Evolutionary conservation across 2,797 vertebrate species (phyloP), one percentile per base, ranked within the genome.

Genomic region (Liasis olivaceus): DNA sequence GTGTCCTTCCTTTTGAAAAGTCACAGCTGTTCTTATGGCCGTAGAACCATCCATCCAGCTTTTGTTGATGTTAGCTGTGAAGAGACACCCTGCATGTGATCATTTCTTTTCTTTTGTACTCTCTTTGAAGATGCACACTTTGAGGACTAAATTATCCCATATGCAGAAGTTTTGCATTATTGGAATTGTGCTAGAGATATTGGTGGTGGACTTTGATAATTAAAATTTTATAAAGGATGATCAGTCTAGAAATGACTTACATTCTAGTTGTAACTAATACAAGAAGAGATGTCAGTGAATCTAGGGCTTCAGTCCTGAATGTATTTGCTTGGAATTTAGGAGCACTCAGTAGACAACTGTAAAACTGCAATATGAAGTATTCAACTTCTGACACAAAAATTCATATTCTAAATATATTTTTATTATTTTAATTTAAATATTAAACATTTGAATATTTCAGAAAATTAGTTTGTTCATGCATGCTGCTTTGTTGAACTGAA

Each of bases 1-100:
- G 2, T 89, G 20, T 89, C 93, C 64, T 88, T 88, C 85, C 24
- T 88, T 95, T 72, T 64, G 66, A 87, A 14, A 62, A 31, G 88
- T 88, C 66, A 59, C 36, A 77, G 86, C 77, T 84, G 62, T n/a
- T 89, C 72, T 88, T 64, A 17, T 85, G 28, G 14, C 22, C 77
- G 54, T 20, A 54, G 31, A 85, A 26, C 63, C 87, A 90, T 63
- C 51, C 36, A 11, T 12, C 14, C 31, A 90, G 26, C 22, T 54
- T 81, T 89, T 86, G 60, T 90, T 90, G 85, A 63, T 87, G 90
- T 77, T 90, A 93, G 89, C 22, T 42, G 47, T 54, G 47, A 88
- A 87, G 63, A 58, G 54, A 24, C 24, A 81, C 12, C 84, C 66
- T 28, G 66, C 22, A 54, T 72, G 47, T 51, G 81, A 60, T 9